A percentile compares a stretch with the other conserved stretches of the same genome.
phyloP scores from a whole-genome alignment of 2,888 invertebrate genomes.

The Ischnura elegans region DNA sequence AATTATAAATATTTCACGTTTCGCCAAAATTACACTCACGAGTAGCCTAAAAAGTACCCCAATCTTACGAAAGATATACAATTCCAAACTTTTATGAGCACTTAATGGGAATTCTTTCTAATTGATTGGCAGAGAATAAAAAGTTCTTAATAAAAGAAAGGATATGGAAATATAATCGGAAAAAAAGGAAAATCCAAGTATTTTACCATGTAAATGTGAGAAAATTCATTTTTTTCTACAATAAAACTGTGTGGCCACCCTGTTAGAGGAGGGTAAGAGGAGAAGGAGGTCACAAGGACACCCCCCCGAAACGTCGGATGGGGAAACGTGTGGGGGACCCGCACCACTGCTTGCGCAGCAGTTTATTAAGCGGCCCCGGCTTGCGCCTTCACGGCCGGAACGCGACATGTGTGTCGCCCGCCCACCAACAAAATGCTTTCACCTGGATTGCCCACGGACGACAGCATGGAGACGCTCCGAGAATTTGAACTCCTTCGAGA shows the following conservation, averaged over 20 bases:
- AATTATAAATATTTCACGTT: too few relatives aligned
- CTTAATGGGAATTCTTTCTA: neutral
- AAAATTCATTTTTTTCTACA: too few relatives aligned
- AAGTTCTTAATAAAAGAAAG: too few relatives aligned
- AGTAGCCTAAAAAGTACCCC: too few relatives aligned
- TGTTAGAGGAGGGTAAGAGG: neutral
- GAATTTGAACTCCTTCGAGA: neutral
- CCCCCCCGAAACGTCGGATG: neutral
- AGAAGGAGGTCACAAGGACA: neutral
- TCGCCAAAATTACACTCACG: too few relatives aligned
- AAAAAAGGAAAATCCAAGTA: too few relatives aligned
- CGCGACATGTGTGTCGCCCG: neutral
- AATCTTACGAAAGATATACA: too few relatives aligned
- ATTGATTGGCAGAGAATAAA: neutral
- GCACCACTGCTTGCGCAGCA: neutral
- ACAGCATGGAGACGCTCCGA: neutral
- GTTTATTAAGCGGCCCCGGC: conserved; percentile 5
- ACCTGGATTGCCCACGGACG: conserved; percentile 11
- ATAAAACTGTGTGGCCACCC: neutral
- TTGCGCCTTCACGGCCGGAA: neutral
- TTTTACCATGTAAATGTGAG: too few relatives aligned
- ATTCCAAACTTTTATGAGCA: too few relatives aligned
- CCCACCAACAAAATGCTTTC: neutral
- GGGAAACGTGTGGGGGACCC: neutral
- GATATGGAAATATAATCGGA: too few relatives aligned